phyloP scores from a whole-genome alignment of 2,797 vertebrate genomes.

The Macroramphosus scolopax region DNA sequence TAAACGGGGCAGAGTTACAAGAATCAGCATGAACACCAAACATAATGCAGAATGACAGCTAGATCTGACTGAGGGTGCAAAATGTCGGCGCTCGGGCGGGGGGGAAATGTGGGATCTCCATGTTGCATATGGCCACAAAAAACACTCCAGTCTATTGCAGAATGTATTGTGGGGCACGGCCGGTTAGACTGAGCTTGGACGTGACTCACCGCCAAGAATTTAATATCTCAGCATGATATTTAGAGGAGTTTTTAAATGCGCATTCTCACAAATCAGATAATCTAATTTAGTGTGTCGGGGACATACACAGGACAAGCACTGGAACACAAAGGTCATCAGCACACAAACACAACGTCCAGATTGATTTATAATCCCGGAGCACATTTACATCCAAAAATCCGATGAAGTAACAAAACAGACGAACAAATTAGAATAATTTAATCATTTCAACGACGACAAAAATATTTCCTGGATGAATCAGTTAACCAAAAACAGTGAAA shows the following conservation, averaged over 20 bases:
- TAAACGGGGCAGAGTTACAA: slow-evolving; percentile 73
- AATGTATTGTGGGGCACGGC: background rate
- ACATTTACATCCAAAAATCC: too few relatives aligned
- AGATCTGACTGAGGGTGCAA: slow-evolving; percentile 40
- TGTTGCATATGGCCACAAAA: slow-evolving; percentile 22
- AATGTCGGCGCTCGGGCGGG: slow-evolving; percentile 23
- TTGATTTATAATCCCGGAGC: too few relatives aligned
- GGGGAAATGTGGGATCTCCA: slow-evolving; percentile 11
- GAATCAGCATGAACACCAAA: slow-evolving; percentile 77
- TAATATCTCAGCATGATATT: slow-evolving; percentile 6
- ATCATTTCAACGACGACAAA: too few relatives aligned
- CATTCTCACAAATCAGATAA: background rate
- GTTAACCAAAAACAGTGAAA: too few relatives aligned
- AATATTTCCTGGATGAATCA: too few relatives aligned
- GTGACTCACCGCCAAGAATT: slow-evolving; percentile 3
- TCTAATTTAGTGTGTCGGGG: slow-evolving; percentile 3
- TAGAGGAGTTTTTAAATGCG: slow-evolving; percentile 19
- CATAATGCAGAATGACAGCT: slow-evolving; percentile 63
- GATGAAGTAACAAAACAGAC: too few relatives aligned
- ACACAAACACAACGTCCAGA: too few relatives aligned
- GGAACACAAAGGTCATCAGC: too few relatives aligned
- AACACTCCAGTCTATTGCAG: slow-evolving; percentile 4
- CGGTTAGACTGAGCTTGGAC: slow-evolving; percentile 2
- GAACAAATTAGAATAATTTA: too few relatives aligned
- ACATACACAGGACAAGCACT: too few relatives aligned